Base-by-base conservation (phyloP, 2,113 vertebrate genomes). In the Cynoglossus semilaevis region DNA sequence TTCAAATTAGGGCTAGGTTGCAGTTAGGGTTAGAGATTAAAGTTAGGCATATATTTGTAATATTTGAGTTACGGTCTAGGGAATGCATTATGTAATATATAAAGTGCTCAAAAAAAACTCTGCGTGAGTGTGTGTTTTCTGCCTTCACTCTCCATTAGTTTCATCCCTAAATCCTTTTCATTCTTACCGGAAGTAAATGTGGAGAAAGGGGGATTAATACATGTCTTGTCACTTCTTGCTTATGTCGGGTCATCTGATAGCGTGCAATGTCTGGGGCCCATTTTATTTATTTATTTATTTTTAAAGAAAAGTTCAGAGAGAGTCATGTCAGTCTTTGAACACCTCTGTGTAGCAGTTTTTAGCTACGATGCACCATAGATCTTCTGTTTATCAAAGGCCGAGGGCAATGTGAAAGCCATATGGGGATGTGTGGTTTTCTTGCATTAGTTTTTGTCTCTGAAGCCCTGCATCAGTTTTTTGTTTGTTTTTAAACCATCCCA, bases 141-240 rank as follows among this genome's bases (percentile, higher is more conserved):
- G 71, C 72, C 46, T 67, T 67, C 19, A 79, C 52, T 82, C 66
- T 68, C 54, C 81, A 76, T 84, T 45, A 11, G 80, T 83, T 72
- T 68, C 79, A 76, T 85, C 79, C 77, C 80, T 80, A 82, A 87
- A 84, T 74, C 64, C 53, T 72, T 79, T 82, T 82, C 78, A 70
- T 80, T 87, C 80, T 66, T 58, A 38, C 67, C 72, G 56, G 72
- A 78, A 77, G 50, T 38, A 7, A 29, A 34, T 15, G 42, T 18
- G 16, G 19, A 9, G 37, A 35, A 81, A 72, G 67, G 47, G 61
- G 64, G 71, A 85, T 85, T 75, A 72, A 82, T 72, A 67, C 70
- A 4, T 70, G 74, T 76, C 75, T 65, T 80, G 61, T 79, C 64
- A 47, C 60, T 57, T 72, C 66, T 50, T 58, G 40, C 72, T 35